Base-by-base conservation (phyloP, 2,113 vertebrate species). In the Sakesphorus luctuosus region DNA sequence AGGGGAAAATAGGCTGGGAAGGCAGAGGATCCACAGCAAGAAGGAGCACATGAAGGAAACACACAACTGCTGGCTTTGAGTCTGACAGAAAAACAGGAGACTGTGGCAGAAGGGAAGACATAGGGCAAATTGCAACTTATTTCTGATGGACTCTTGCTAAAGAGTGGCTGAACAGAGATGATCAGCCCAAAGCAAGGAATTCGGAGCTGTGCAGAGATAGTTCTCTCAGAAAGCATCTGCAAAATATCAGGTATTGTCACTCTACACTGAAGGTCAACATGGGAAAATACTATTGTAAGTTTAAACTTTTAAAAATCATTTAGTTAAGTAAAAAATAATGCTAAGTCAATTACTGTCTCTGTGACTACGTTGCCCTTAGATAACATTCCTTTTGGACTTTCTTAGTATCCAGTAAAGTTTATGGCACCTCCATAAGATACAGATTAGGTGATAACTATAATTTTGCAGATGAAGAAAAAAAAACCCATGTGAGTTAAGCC, bases 381-480 rank as follows among this genome's bases (percentile, higher is more conserved):
- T 83, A 85, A 68, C 19, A 62, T 13, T 80, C 7, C 19, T 58
- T 49, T 40, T 72, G 36, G 49, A 43, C 74, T 93, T 84, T 52
- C 52, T 89, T 35, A 61, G 21, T 69, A 53, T 44, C 35, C 19
- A 18, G 28, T 82, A 46, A 91, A 81, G 33, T 82, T 93, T 72
- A 82, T 55, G 43, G 33, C 16, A 55, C 7, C 10, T 87, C 58
- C 67, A 5, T 59, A 87, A 78, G 28, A 67, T 40, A 72, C 8
- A 59, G 50, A 21, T 72, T 75, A 36, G 6, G 55, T 9, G 10
- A 23, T 65, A 84, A 67, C n/a, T 44, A 7, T 25, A 4, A 50
- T 63, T 91, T 53, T 84, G 25, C 68, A 86, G n/a, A 49, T 71
- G 31, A 79, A 87, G 56, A 55, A 90, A 90, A 50, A 76, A 29